A percentile compares a stretch with the other conserved stretches of the same genome.
These are phyloP conservation scores for Pinctada fucata DNA, from an alignment of 2,888 invertebrate genomes.

Conservation along the genomic window DNA sequence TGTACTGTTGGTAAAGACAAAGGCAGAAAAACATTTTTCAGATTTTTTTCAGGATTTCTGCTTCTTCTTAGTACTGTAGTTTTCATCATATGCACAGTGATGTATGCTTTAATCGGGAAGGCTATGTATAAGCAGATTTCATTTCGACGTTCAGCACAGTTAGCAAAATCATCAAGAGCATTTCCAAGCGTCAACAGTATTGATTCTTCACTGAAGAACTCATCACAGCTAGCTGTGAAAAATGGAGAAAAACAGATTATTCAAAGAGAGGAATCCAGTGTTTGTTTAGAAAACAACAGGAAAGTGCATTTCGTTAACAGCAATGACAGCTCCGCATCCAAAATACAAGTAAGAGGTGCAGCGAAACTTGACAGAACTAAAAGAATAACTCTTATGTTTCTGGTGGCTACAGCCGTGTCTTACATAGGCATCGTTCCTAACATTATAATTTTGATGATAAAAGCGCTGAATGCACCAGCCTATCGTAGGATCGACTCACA, in stretches of 20 bases:
- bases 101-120: constrained; percentile 31
- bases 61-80: constrained; percentile 29
- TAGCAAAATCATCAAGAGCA: not conserved
- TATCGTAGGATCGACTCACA: constrained; percentile 2
- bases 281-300: constrained; percentile 7
- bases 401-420: constrained; percentile 38
- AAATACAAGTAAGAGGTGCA: not conserved
- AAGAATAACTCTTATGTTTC: constrained; percentile 40
- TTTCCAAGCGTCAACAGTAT: not conserved
- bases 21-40: constrained; percentile 22
- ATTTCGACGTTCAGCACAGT: constrained; percentile 29
- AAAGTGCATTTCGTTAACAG: not conserved
- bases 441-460: constrained; percentile 30
- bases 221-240: not conserved
- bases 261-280: constrained; percentile 14
- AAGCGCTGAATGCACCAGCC: constrained; percentile 13
- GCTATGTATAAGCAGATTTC: constrained; percentile 34
- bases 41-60: constrained; percentile 24
- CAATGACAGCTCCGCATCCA: not conserved
- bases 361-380: constrained; percentile 2
- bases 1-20: constrained; percentile 21
- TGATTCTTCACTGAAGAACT: not conserved
- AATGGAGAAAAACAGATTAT: not conserved
- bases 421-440: constrained; percentile 36
- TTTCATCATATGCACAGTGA: constrained; percentile 33